These are phyloP conservation scores for Protodeltote pygarga DNA, from an alignment of 2,888 invertebrate genomes.

Conservation along the genomic window DNA sequence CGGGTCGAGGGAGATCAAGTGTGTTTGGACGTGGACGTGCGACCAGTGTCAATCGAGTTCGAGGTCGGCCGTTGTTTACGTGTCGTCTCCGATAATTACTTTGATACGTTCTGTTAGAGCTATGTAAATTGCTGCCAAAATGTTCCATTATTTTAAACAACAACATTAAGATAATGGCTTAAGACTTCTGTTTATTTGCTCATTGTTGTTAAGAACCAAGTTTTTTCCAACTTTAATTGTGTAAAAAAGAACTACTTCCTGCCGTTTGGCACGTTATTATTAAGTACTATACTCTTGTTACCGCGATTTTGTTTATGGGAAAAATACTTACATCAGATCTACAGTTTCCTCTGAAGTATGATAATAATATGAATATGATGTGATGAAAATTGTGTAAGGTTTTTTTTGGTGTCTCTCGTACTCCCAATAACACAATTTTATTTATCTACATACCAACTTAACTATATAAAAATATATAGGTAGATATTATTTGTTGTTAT, in stretches of 20 bases:
- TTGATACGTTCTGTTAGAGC: conserved; percentile 55
- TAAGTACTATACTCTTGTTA: too few species aligned
- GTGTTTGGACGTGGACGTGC: conserved; percentile 58
- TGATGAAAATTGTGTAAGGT: too few species aligned
- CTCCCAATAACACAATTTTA: too few species aligned
- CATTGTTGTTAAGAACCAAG: conserved; percentile 28
- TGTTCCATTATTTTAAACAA: conserved; percentile 58
- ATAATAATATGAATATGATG: too few species aligned
- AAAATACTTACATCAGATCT: too few species aligned
- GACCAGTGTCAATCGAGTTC: conserved; percentile 69
- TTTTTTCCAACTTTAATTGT: conserved; percentile 31
- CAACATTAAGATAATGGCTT: conserved; percentile 48
- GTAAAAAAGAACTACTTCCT: conserved; percentile 33
- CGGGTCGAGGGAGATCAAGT: conserved; percentile 52
- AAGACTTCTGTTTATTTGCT: conserved; percentile 46
- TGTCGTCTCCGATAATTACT: conserved; percentile 64
- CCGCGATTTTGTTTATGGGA: too few species aligned
- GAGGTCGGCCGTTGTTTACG: conserved; percentile 75
- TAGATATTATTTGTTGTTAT: too few species aligned
- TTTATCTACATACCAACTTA: too few species aligned
- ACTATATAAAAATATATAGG: too few species aligned
- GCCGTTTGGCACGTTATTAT: conserved; percentile 22
- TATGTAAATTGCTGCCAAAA: conserved; percentile 69
- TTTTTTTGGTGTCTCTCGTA: too few species aligned
- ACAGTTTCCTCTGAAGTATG: too few species aligned